These are phyloP conservation scores for Alethe diademata DNA, from an alignment of 2,113 vertebrate species.

Conservation along the genomic window DNA sequence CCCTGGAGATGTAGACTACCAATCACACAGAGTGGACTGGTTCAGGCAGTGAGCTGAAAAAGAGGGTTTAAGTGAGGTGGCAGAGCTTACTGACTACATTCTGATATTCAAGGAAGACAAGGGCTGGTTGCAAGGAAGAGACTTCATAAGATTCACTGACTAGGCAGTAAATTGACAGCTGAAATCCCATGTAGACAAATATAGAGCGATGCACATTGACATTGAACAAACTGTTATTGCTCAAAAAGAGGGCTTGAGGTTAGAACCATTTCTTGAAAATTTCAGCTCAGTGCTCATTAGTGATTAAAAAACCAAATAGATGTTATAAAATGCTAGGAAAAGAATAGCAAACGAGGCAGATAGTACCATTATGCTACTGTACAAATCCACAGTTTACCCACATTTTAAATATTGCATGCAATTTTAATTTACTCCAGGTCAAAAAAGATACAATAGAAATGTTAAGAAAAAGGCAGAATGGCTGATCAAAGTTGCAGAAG, in stretches of 20 bases:
- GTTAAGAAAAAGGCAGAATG: not conserved
- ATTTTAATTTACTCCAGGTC: not conserved
- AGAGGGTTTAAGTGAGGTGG: not conserved
- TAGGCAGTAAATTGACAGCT: not conserved
- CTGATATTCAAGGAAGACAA: not conserved
- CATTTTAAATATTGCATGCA: not conserved
- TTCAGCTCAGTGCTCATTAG: not conserved
- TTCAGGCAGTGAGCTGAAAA: not conserved
- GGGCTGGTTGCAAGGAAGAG: not conserved
- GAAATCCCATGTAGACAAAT: not conserved
- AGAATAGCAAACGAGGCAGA: not conserved
- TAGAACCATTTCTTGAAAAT: not conserved
- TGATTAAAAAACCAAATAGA: not conserved
- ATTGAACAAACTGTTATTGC: not conserved
- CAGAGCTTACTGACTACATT: not conserved
- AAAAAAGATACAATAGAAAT: not conserved
- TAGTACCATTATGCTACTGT: not conserved
- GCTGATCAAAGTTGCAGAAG: slow-evolving; percentile 23
- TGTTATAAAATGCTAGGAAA: not conserved
- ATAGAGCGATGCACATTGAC: not conserved
- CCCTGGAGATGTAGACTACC: not conserved
- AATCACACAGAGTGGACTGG: not conserved
- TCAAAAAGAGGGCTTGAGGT: not conserved
- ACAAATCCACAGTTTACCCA: not conserved
- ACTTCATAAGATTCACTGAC: not conserved